Conservation (phyloP, 2,888 invertebrate species). For the Mythimna impura region DNA sequence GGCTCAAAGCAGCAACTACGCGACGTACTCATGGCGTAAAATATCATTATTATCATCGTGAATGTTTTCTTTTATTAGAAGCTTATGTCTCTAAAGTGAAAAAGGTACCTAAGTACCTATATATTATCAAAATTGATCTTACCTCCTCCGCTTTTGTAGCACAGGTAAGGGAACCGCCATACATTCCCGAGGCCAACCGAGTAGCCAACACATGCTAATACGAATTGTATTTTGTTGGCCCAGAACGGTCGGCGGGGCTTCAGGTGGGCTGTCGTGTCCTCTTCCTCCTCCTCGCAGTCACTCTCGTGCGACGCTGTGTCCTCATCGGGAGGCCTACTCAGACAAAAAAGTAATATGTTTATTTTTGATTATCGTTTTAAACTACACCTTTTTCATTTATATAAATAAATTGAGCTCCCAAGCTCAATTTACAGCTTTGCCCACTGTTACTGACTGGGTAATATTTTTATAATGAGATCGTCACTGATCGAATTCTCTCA, state of each 20-base stretch:
- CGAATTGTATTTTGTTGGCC: conserved; percentile 97
- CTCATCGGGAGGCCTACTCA: conserved; percentile 93
- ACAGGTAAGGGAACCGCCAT: conserved; percentile 98
- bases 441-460: too few species aligned
- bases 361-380: conserved; percentile 2
- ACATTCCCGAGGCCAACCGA: conserved; percentile 97
- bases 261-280: conserved; percentile 92
- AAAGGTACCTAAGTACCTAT: background rate
- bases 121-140: conserved; percentile 64
- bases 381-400: background rate
- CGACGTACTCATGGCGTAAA: too few species aligned
- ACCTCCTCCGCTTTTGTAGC: conserved; percentile 97
- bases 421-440: background rate
- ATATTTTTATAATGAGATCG: background rate
- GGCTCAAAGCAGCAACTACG: background rate
- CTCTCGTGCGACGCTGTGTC: conserved; percentile 94
- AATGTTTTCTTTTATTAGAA: background rate
- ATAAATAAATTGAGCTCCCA: background rate
- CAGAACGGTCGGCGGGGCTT: conserved; percentile 95
- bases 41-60: too few species aligned
- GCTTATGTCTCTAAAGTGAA: too few species aligned
- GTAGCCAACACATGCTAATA: conserved; percentile 96
- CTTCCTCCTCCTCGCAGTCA: conserved; percentile 93
- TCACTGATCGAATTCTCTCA: background rate
- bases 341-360: conserved; percentile 18